phyloP scores from a whole-genome alignment of 2,797 vertebrate genomes.

The Helarctos malayanus region DNA sequence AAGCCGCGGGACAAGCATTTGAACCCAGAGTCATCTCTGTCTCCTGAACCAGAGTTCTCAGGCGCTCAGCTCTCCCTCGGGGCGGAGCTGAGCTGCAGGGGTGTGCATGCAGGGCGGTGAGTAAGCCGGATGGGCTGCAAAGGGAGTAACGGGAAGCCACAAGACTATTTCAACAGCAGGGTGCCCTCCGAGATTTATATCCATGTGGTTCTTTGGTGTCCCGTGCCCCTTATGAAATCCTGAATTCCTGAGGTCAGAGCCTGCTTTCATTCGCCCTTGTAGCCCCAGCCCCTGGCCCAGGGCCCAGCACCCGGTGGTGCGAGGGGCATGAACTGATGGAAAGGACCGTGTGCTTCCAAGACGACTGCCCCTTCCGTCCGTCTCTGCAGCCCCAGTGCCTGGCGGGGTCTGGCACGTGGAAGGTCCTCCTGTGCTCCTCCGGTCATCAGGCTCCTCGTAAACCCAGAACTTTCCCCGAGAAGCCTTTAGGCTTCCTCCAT shows the following conservation, averaged over 20 bases:
- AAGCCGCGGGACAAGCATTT: neutral
- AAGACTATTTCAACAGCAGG: neutral
- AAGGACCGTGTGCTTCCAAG: neutral
- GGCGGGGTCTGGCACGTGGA: neutral
- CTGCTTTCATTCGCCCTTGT: neutral
- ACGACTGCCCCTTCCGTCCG: neutral
- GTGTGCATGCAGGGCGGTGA: fast-evolving
- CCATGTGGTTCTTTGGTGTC: neutral
- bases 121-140: no score
- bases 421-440: neutral
- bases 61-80: neutral
- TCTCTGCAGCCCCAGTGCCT: neutral
- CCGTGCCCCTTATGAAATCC: neutral
- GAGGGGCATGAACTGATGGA: neutral
- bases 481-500: neutral
- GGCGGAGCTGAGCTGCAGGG: neutral
- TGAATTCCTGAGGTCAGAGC: neutral
- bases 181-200: neutral
- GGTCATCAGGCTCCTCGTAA: neutral
- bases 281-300: neutral
- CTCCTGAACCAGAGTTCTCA: neutral
- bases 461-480: neutral
- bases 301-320: neutral
- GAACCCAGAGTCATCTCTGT: neutral
- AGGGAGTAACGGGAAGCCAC: neutral